Evolutionary conservation across 2,113 vertebrate species (phyloP).

Genomic region (Marcusenius ussheri): DNA sequence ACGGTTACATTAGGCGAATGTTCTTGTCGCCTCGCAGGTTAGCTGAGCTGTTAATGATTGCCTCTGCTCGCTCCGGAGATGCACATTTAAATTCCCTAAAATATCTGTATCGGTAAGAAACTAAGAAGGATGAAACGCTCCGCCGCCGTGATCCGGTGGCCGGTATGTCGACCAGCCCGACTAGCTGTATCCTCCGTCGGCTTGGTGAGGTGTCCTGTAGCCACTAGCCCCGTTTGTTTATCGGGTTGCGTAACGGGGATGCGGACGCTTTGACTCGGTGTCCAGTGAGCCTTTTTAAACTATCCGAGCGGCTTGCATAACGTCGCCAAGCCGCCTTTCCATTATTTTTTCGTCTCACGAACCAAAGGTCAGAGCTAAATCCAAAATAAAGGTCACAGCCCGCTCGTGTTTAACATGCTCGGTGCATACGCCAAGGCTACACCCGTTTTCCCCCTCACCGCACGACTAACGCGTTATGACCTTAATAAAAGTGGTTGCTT

Average conservation of each 20-base stretch:
- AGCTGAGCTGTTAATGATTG: background rate
- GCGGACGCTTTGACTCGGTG: background rate
- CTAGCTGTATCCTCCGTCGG: background rate
- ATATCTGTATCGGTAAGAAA: background rate
- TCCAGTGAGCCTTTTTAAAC: background rate
- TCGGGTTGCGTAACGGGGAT: slow-evolving; percentile 8
- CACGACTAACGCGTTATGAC: background rate
- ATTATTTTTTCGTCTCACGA: background rate
- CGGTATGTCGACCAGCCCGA: background rate
- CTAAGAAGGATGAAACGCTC: background rate
- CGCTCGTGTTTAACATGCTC: background rate
- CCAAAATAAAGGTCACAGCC: slow-evolving; percentile 7
- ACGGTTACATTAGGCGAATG: background rate
- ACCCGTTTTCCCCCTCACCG: background rate
- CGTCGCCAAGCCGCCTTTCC: background rate
- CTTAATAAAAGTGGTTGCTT: background rate
- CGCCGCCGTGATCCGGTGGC: background rate
- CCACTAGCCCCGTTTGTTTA: background rate
- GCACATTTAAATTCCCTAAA: background rate
- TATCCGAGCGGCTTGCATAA: background rate
- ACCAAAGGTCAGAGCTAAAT: background rate
- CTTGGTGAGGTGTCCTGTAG: background rate
- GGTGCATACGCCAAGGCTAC: background rate
- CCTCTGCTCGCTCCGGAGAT: background rate
- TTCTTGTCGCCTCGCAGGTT: background rate